Evolutionary conservation across 2,888 invertebrate genomes (phyloP).

Genomic region (Morpho helenor): DNA sequence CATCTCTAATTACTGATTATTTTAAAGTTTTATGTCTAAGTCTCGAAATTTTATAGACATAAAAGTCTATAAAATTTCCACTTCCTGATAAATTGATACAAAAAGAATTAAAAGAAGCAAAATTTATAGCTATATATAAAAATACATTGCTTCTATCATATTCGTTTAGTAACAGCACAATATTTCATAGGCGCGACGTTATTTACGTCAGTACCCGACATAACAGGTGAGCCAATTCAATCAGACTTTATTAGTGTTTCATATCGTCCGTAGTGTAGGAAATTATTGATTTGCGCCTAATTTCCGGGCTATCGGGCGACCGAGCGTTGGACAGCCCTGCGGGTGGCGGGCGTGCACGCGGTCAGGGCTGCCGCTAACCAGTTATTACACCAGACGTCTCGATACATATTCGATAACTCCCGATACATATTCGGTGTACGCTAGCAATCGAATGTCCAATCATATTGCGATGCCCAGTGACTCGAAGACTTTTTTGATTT

Average conservation of each 20-base stretch:
- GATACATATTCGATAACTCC: slow-evolving; percentile 32
- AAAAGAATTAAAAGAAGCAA: too few relatives aligned
- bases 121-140: too few relatives aligned
- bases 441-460: slow-evolving; percentile 36
- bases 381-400: slow-evolving; percentile 35
- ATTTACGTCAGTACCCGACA: slow-evolving; percentile 9
- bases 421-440: slow-evolving; percentile 33
- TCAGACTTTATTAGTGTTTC: slow-evolving; percentile 57
- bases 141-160: too few relatives aligned
- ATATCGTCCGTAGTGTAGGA: slow-evolving; percentile 48
- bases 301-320: slow-evolving; percentile 58
- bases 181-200: slow-evolving; percentile 6
- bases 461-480: slow-evolving; percentile 27
- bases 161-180: not conserved
- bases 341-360: slow-evolving; percentile 58
- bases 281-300: slow-evolving; percentile 74
- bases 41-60: too few relatives aligned
- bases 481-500: slow-evolving; percentile 25
- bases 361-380: slow-evolving; percentile 43
- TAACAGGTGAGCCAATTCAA: slow-evolving; percentile 43
- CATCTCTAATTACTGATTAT: too few relatives aligned
- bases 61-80: too few relatives aligned
- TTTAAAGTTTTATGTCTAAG: too few relatives aligned
- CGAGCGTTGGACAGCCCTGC: slow-evolving; percentile 36
- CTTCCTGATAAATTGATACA: too few relatives aligned